Evolutionary conservation across 2,888 invertebrate species (phyloP).

Genomic region (Crematogaster levior): DNA sequence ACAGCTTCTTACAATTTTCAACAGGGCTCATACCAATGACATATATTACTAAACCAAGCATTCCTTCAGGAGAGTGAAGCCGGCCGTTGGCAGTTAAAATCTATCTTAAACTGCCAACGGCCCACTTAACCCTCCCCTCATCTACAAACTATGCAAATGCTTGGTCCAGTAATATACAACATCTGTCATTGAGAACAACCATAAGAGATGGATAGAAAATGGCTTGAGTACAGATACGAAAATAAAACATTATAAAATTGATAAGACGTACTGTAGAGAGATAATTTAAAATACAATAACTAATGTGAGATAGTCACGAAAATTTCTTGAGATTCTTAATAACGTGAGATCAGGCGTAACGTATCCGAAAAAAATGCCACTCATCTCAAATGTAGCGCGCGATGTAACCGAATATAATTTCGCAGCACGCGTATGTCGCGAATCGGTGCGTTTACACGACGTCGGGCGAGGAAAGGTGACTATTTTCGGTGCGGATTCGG

Average conservation of each 20-base stretch:
- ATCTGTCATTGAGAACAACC: no score
- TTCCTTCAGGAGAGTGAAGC: no score
- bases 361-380: slow-evolving; percentile 8
- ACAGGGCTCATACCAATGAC: no score
- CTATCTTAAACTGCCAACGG: no score
- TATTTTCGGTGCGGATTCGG: slow-evolving; percentile 40
- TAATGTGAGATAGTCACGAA: neutral
- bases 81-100: no score
- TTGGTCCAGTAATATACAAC: no score
- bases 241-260: neutral
- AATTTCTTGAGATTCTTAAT: neutral
- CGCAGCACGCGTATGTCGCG: neutral
- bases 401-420: slow-evolving; percentile 38
- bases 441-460: slow-evolving; percentile 31
- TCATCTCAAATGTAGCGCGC: slow-evolving; percentile 6
- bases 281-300: neutral
- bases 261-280: neutral
- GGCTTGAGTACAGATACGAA: neutral
- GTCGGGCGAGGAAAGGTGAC: slow-evolving; percentile 16
- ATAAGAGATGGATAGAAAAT: neutral
- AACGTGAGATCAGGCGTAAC: neutral
- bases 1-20: slow-evolving; percentile 22
- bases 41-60: no score
- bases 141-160: no score
- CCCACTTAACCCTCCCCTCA: no score